phyloP scores from a whole-genome alignment of 2,888 invertebrate species.

The Cryptocephalus moraei region DNA sequence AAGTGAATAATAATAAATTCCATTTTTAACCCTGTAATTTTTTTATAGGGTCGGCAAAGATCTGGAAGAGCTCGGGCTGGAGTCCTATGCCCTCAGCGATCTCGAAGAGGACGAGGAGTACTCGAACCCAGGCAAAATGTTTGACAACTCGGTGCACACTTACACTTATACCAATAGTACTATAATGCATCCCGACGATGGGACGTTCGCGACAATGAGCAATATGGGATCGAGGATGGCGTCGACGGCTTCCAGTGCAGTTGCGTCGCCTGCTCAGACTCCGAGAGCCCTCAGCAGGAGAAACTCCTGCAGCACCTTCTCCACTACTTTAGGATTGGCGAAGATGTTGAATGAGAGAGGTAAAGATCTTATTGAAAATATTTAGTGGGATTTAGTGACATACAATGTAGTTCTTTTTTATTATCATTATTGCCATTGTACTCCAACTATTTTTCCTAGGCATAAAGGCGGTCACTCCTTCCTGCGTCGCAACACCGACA shows the following conservation, averaged over 20 bases:
- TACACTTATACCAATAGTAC: constrained; percentile 85
- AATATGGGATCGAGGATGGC: constrained; percentile 52
- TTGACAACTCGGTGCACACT: constrained; percentile 67
- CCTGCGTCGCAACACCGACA: constrained; percentile 53
- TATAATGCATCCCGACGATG: constrained; percentile 83
- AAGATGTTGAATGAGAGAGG: constrained; percentile 68
- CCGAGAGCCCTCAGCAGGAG: constrained; percentile 52
- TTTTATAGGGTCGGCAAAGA: constrained; percentile 58
- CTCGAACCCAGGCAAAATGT: constrained; percentile 58
- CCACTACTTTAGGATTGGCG: constrained; percentile 61
- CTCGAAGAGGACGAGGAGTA: constrained; percentile 68
- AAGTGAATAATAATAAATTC: too few relatives aligned
- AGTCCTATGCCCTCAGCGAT: constrained; percentile 55
- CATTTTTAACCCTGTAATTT: too few relatives aligned
- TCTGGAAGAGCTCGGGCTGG: constrained; percentile 63
- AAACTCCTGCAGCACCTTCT: constrained; percentile 71
- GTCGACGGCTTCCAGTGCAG: constrained; percentile 49
- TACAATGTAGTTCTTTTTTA: too few relatives aligned
- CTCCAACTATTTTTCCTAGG: constrained; percentile 29
- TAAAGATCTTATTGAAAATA: constrained; percentile 7
- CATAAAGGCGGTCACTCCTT: constrained; percentile 62
- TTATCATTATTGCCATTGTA: too few relatives aligned
- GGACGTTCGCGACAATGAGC: constrained; percentile 54
- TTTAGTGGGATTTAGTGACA: too few relatives aligned
- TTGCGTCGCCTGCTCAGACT: constrained; percentile 42